Evolutionary conservation across 2,888 invertebrate genomes (phyloP), one percentile per base, ranked within the genome.

Genomic region (Seira ritae): DNA sequence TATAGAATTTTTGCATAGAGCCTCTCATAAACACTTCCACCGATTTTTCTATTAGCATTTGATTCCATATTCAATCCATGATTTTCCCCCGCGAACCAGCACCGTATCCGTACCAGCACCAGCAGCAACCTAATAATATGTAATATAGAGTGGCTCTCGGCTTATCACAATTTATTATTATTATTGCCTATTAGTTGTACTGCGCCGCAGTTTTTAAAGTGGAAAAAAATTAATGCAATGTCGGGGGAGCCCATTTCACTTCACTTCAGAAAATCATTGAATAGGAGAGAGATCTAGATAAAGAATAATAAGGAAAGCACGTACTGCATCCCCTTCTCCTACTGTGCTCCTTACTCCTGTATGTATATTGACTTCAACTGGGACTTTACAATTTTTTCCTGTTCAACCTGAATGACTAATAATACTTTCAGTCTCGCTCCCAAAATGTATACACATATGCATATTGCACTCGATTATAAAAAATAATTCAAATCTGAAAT

Each of bases 281-380:
- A 50, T 50, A 50, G 50, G 15, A 50, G 17, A n/a, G 12, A 50
- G 50, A 50, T 50, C 15, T 50, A 50, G 50, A 50, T 50, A 50
- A 50, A 50, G 50, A 50, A n/a, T 50, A n/a, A n/a, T 50, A 50
- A 50, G 50, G 50, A 50, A 50, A 50, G 50, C 50, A 50, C 50
- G 50, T 50, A 50, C 50, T 50, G n/a, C 31, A 31, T 8, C 12
- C 50, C 3, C 50, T 50, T 50, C 50, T 50, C 12, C 50, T 50
- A n/a, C n/a, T n/a, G n/a, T n/a, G n/a, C n/a, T n/a, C n/a, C n/a
- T n/a, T n/a, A n/a, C n/a, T n/a, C n/a, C n/a, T n/a, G n/a, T n/a
- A n/a, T n/a, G n/a, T n/a, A 31, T 31, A 31, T 31, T 31, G 8
- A 31, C 2, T 31, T 50, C 12, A 15, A 50, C 50, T 50, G 15